Conservation (phyloP, 64 coral and sea anemone genomes). For the Anthopleura sola region DNA sequence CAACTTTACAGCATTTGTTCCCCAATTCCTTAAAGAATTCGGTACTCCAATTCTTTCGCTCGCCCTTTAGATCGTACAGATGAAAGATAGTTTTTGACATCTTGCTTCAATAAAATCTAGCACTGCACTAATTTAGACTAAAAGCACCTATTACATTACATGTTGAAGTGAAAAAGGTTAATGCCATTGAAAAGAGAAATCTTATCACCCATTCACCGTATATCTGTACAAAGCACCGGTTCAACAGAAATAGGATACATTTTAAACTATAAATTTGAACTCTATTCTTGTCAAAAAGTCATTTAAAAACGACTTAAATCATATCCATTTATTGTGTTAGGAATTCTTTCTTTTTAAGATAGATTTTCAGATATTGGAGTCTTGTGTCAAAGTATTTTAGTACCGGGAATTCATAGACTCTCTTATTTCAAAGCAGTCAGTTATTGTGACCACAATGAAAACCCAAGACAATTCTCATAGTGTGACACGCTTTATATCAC, state of each 20-base stretch:
- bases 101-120: neutral
- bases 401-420: neutral
- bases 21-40: neutral
- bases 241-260: neutral
- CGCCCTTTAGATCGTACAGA: too few species aligned
- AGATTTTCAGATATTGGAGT: neutral
- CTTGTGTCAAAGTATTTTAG: neutral
- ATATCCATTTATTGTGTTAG: too few species aligned
- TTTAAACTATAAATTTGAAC: neutral
- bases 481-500: neutral
- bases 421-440: neutral
- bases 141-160: conserved; percentile 6
- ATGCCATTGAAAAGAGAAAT: neutral
- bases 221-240: neutral
- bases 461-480: too few species aligned
- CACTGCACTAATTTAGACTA: neutral
- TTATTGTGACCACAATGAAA: neutral
- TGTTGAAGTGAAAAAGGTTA: neutral
- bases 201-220: neutral
- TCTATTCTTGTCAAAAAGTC: too few species aligned
- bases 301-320: too few species aligned
- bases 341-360: too few species aligned
- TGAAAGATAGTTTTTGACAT: neutral
- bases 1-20: neutral
- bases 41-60: too few species aligned